Evolutionary conservation across 2,113 vertebrate species (phyloP), one percentile per base, ranked within the genome.

Genomic region (Neolamprologus sp.): DNA sequence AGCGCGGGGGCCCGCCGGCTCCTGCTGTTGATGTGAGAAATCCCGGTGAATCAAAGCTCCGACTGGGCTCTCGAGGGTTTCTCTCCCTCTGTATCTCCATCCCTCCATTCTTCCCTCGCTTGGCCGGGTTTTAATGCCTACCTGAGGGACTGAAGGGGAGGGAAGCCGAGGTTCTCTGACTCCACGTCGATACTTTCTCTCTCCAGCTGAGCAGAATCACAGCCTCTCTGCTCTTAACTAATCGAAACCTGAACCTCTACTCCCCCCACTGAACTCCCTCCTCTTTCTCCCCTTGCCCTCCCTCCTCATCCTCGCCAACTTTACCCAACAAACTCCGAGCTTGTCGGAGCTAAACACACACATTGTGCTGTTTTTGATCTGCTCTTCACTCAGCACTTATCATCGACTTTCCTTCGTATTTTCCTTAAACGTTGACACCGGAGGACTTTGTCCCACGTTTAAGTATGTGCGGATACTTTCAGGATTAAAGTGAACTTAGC

Each of bases 181-280:
- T 90, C 91, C 81, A 85, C 68, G 89, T 95, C 95, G 12, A 96
- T 95, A 94, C 73, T 85, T 89, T 91, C 88, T 92, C 91, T 95
- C 89, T 94, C 90, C 89, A 86, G 91, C 93, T 90, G 92, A 92
- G 93, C 87, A 83, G 90, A 91, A 94, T 94, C 90, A 88, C 92
- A 92, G 88, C 85, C 85, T 75, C 88, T 89, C 91, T 93, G 89
- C 93, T 93, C 91, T 93, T 95, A 94, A 94, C 93, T 91, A 88
- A 94, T 94, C 91, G 88, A 93, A 93, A 35, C 87, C 89, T 60
- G 21, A 60, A 28, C 80, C 71, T 80, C 60, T 53, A 23, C 53
- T 19, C 28, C 17, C 21, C 21, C 45, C 6, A 12, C 45, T 35
- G 40, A 65, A 33, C 81, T 57, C 78, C 80, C 81, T 54, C 81